Evolutionary conservation across 2,888 invertebrate genomes (phyloP).

Genomic region (Melinaea menophilus): DNA sequence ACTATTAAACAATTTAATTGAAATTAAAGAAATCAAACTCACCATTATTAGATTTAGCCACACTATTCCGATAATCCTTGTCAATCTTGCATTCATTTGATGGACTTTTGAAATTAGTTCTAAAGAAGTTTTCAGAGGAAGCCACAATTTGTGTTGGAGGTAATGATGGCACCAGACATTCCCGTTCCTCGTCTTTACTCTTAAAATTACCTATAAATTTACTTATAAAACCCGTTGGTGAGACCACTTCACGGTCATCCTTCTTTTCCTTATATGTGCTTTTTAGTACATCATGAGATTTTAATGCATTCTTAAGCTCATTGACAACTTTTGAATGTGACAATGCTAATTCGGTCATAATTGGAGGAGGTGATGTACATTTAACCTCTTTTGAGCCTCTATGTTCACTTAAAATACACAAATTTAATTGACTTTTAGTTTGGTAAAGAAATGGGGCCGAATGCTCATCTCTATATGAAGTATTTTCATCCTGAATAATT

Average conservation of each 20-base stretch:
- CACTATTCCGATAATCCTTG: conserved; percentile 62
- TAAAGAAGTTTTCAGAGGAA: conserved; percentile 70
- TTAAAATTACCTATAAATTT: conserved; percentile 72
- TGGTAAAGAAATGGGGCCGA: conserved; percentile 92
- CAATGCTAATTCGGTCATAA: conserved; percentile 61
- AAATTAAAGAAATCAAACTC: conserved; percentile 37
- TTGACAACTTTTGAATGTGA: conserved; percentile 73
- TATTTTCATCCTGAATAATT: conserved; percentile 79
- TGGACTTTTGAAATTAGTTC: conserved; percentile 69
- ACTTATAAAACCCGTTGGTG: conserved; percentile 62
- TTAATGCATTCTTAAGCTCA: conserved; percentile 69
- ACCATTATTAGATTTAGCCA: conserved; percentile 66
- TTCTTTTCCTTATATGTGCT: conserved; percentile 49
- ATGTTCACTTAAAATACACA: conserved; percentile 69
- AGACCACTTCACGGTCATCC: conserved; percentile 49
- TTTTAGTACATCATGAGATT: conserved; percentile 62
- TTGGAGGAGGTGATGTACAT: conserved; percentile 54
- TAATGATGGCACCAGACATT: conserved; percentile 53
- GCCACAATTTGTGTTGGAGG: conserved; percentile 64
- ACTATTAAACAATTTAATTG: neutral
- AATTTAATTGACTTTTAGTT: conserved; percentile 88
- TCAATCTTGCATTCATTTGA: conserved; percentile 55
- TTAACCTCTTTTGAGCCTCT: conserved; percentile 48
- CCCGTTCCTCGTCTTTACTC: conserved; percentile 64
- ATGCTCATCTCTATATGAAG: conserved; percentile 86